Percentiles rank a stretch among this genome's conserved stretches.
These are phyloP conservation scores for Tuberolachnus salignus DNA, from an alignment of 2,888 invertebrate genomes.

Conservation along the genomic window DNA sequence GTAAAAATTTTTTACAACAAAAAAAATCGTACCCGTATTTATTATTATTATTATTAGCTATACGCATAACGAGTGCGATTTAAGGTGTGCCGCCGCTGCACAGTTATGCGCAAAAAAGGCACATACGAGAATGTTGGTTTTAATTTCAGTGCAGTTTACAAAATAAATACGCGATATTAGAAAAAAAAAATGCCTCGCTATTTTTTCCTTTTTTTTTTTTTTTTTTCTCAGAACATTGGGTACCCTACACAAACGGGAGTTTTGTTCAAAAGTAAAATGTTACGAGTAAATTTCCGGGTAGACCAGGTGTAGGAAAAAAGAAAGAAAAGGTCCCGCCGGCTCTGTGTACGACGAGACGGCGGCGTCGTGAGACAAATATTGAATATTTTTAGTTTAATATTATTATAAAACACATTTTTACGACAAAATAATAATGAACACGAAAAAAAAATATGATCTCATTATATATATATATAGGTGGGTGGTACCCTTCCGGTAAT, in stretches of 20 bases:
- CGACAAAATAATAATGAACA: too few relatives aligned
- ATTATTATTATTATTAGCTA: neutral
- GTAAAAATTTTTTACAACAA: conserved; percentile 7
- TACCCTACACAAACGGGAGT: neutral
- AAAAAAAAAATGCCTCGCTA: conserved; percentile 4
- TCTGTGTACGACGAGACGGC: too few relatives aligned
- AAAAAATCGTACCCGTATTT: neutral
- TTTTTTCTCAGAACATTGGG: neutral
- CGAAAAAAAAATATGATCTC: too few relatives aligned
- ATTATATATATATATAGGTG: too few relatives aligned
- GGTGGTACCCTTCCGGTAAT: too few relatives aligned
- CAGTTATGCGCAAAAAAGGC: neutral
- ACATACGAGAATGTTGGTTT: conserved; percentile 10
- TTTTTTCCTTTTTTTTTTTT: neutral
- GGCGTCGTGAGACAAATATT: too few relatives aligned
- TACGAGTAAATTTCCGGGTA: too few relatives aligned
- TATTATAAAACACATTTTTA: too few relatives aligned
- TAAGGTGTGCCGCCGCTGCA: neutral
- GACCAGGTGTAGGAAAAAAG: too few relatives aligned
- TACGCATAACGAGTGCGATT: conserved; percentile 32
- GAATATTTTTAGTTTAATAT: too few relatives aligned
- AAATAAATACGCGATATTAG: neutral
- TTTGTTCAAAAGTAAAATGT: too few relatives aligned
- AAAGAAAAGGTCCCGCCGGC: too few relatives aligned
- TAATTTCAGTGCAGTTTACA: neutral